Evolutionary conservation across 2,797 vertebrate genomes (phyloP).

Genomic region (Rhabdophis nuchalis): DNA sequence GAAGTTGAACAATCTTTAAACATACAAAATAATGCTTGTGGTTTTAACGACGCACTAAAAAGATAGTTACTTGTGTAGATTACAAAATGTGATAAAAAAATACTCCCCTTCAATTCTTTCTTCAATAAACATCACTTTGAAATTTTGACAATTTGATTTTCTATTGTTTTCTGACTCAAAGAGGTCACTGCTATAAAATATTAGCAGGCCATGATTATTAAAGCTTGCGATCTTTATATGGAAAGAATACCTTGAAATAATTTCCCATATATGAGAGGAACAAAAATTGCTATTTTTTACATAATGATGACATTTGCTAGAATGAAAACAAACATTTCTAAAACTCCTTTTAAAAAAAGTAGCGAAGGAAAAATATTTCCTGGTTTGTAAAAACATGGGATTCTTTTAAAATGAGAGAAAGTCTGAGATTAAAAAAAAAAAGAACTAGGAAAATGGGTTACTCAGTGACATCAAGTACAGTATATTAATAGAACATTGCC

Average conservation of each 20-base stretch:
- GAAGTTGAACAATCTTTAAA: not conserved
- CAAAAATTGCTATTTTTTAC: not conserved
- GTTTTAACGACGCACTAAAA: not conserved
- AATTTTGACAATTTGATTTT: not conserved
- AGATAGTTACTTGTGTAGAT: not conserved
- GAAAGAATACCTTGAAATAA: not conserved
- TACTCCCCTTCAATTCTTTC: not conserved
- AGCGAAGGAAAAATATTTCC: not conserved
- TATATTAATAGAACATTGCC: not conserved
- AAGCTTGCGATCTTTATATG: not conserved
- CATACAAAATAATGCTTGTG: not conserved
- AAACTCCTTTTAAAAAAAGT: not conserved
- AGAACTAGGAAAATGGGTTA: not conserved
- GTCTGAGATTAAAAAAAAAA: not conserved
- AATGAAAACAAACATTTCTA: not conserved
- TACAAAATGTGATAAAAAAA: not conserved
- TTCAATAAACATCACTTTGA: not conserved
- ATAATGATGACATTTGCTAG: fast-evolving
- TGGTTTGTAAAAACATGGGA: not conserved
- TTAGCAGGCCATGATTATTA: not conserved
- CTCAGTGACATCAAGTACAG: not conserved
- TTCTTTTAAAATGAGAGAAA: not conserved
- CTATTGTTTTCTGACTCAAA: not conserved
- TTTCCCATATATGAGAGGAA: not conserved
- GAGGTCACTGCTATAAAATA: not conserved